A percentile compares a stretch with the other conserved stretches of the same genome.
phyloP scores from a whole-genome alignment of 2,888 invertebrate species.

The Helleia helle region DNA sequence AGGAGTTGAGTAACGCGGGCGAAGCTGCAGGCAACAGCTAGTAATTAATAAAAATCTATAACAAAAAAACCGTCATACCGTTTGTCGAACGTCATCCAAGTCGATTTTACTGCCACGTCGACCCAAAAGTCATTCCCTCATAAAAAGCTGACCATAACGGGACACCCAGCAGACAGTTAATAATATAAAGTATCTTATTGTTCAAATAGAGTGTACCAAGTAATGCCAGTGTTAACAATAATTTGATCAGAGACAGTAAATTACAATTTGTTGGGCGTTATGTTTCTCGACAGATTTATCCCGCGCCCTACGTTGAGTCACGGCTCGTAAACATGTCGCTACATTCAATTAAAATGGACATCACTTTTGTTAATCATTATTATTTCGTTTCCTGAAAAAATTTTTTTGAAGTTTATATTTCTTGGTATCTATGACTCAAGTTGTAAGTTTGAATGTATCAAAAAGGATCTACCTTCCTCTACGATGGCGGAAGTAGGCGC shows the following conservation, averaged over 20 bases:
- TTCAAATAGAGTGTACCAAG: background rate
- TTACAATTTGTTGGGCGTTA: conserved; percentile 63
- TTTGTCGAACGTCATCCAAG: too few species aligned
- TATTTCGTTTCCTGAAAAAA: conserved; percentile 26
- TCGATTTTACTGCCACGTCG: too few species aligned
- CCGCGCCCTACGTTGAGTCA: conserved; percentile 55
- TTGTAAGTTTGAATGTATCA: background rate
- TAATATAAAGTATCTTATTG: too few species aligned
- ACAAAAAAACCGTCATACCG: too few species aligned
- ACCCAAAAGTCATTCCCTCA: too few species aligned
- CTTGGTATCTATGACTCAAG: background rate
- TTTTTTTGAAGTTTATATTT: background rate
- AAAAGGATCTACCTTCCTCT: background rate
- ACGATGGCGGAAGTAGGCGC: too few species aligned
- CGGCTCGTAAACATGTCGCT: conserved; percentile 65
- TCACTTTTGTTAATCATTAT: conserved; percentile 50
- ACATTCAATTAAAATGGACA: conserved; percentile 54
- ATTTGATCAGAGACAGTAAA: conserved; percentile 48
- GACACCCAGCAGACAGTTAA: too few species aligned
- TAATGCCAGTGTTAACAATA: conserved; percentile 29
- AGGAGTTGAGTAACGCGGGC: too few species aligned
- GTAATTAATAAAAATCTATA: too few species aligned
- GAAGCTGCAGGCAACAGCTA: too few species aligned
- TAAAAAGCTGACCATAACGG: too few species aligned
- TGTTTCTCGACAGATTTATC: conserved; percentile 61